Evolutionary conservation across 2,113 vertebrate genomes (phyloP), one percentile per base, ranked within the genome.

Genomic region (Brachyhypopomus occidentalis): DNA sequence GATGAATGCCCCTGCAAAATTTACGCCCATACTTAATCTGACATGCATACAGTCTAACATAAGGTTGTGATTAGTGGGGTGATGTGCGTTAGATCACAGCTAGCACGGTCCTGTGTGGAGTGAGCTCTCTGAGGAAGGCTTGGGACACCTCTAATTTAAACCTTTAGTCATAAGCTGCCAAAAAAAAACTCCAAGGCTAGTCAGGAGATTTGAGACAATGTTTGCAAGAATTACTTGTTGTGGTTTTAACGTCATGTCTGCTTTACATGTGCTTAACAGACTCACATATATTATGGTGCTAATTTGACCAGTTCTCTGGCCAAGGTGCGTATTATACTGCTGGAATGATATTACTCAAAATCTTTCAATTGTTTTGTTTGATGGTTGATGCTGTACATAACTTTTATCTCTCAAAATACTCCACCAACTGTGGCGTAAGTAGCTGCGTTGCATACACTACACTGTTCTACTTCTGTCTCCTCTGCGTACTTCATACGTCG

Each of bases 381-480:
- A 55, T 66, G 25, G 25, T 66, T 17, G 7, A 41, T 16, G 23
- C 7, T 36, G 58, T 72, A 52, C 12, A 17, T 67, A 7, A 4
- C 19, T 1, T 67, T 30, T 34, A 4, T 19, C 58, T 70, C 36
- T 22, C 20, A 62, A 55, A 72, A 72, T 2, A 4, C 23, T 73
- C 66, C 70, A 69, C 38, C 41, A 64, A 63, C 38, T 20, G 45
- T 23, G 41, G 36, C 72, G 58, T 59, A 45, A 52, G 38, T 63
- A 64, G n/a, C 48, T 48, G 12, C 48, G 67, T 78, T 72, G 23
- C 56, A 67, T 23, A 79, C 82, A 78, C 79, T 69, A 81, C 75
- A 80, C 74, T 23, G 30, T 27, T 77, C 58, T 59, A 56, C 30
- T 20, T 80, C n/a, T 34, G 30, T 66, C 59, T 38, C 71, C 69